Base-by-base conservation (phyloP, 2,888 invertebrate species). In the Metellina segmentata region DNA sequence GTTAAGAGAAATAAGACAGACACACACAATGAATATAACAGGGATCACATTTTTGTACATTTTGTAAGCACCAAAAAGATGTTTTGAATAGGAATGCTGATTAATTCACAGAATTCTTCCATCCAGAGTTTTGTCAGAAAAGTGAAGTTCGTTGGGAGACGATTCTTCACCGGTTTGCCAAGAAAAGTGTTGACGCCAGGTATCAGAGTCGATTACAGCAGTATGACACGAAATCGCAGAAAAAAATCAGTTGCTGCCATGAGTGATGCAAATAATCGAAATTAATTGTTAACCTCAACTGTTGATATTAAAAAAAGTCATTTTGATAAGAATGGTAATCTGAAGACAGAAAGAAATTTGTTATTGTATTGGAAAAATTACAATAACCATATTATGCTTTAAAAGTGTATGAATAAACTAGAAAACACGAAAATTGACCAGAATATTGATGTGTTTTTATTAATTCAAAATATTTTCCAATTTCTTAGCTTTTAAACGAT, bases 31-130 rank as follows among this genome's bases (percentile, higher is more conserved):
- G 7, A 20, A 13, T 71, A 53, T 70, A 70, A 79, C 34, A 87
- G 87, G 78, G 88, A 88, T 88, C 81, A 88, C 88, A 88, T 88
- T 81, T 88, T 88, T 88, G 81, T 88, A 81, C 88, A 88, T 81
- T 72, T 75, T 69, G 69, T 88, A 88, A 88, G 81, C 81, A 81
- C 81, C 88, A 81, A 81, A 88, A 81, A 81, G 81, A 88, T 75
- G 81, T 88, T 74, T 88, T 81, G 88, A 75, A 88, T 85, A 77
- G 85, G 83, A 83, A 83, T 83, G 83, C 53, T 53, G 34, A 77
- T 34, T 20, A 78, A 51, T 79, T 69, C 51, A 79, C 20, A 87
- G 51, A 70, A 53, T 87, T 87, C 53, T 69, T 70, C 52, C 49
- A 20, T 86, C 52, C 78, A 78, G 70, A 78, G 53, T 70, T 81